A percentile compares a stretch with the other conserved stretches of the same genome.
phyloP scores from a whole-genome alignment of 1,140 invertebrate genomes.

The Apis cerana region DNA sequence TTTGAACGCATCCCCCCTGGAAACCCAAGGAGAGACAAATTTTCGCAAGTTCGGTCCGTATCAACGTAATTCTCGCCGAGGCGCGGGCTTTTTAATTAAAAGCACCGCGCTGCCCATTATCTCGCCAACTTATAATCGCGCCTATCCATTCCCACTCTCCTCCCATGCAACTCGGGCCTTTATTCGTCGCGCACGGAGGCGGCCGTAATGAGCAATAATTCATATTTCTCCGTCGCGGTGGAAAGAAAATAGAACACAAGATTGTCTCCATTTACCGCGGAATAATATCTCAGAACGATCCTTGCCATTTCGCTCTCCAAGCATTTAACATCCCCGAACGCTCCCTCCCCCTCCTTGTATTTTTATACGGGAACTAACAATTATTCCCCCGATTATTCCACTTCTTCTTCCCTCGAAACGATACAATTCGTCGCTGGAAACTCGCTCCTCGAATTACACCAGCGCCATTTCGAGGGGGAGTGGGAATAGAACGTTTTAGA shows the following conservation, averaged over 20 bases:
- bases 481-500: no score
- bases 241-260: constrained; percentile 24
- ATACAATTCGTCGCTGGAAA: no score
- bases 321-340: neutral
- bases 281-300: neutral
- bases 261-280: constrained; percentile 50
- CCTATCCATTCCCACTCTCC: constrained; percentile 43
- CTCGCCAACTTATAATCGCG: constrained; percentile 75
- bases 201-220: constrained; percentile 73
- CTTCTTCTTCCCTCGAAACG: neutral
- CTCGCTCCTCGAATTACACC: no score
- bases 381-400: neutral
- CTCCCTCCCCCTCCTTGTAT: neutral
- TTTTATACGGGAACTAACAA: neutral
- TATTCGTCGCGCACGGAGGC: constrained; percentile 55
- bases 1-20: no score
- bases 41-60: constrained; percentile 57
- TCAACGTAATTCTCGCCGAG: constrained; percentile 72
- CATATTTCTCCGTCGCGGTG: constrained; percentile 57
- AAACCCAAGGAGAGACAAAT: constrained; percentile 23
- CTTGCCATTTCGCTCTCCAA: neutral
- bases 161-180: constrained; percentile 57
- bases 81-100: constrained; percentile 77
- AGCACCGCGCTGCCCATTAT: constrained; percentile 71
- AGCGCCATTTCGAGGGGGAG: no score